Conservation (phyloP, 2,797 vertebrate genomes). For the Siniperca undulata region DNA sequence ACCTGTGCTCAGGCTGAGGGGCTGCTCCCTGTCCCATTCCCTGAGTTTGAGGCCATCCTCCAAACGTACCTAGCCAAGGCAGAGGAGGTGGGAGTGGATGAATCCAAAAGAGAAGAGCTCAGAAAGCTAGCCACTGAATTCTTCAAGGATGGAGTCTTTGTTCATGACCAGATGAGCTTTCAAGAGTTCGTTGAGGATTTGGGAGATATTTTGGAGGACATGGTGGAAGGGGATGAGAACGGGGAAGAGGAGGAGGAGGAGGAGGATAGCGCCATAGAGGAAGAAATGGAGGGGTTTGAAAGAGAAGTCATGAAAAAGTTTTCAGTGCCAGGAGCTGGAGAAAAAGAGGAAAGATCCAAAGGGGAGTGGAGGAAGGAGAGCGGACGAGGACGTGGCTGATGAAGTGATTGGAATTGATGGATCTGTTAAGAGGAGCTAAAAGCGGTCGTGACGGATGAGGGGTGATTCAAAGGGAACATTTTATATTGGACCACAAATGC, state of each 20-base stretch:
- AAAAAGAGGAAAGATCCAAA: constrained; percentile 57
- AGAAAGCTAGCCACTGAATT: constrained; percentile 74
- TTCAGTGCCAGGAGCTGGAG: constrained; percentile 48
- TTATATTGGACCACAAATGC: constrained; percentile 57
- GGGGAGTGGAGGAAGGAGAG: constrained; percentile 74
- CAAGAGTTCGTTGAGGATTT: constrained; percentile 90
- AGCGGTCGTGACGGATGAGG: constrained; percentile 36
- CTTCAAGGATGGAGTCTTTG: constrained; percentile 88
- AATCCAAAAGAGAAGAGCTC: constrained; percentile 70
- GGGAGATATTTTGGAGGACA: constrained; percentile 91
- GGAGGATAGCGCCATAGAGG: constrained; percentile 67
- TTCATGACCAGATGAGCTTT: constrained; percentile 90
- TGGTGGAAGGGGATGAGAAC: constrained; percentile 82
- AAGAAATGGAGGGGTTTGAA: constrained; percentile 85
- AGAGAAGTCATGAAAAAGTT: constrained; percentile 82
- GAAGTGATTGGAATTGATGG: background rate
- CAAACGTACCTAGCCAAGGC: constrained; percentile 85
- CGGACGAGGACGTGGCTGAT: constrained; percentile 70
- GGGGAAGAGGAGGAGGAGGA: constrained; percentile 44
- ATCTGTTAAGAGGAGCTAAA: constrained; percentile 38
- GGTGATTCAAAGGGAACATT: constrained; percentile 61
- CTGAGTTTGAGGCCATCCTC: constrained; percentile 73
- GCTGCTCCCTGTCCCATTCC: constrained; percentile 62
- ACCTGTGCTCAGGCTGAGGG: constrained; percentile 89
- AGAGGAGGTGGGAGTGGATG: constrained; percentile 64